Evolutionary conservation across 2,888 invertebrate genomes (phyloP).

Genomic region (Acrobasis suavella): DNA sequence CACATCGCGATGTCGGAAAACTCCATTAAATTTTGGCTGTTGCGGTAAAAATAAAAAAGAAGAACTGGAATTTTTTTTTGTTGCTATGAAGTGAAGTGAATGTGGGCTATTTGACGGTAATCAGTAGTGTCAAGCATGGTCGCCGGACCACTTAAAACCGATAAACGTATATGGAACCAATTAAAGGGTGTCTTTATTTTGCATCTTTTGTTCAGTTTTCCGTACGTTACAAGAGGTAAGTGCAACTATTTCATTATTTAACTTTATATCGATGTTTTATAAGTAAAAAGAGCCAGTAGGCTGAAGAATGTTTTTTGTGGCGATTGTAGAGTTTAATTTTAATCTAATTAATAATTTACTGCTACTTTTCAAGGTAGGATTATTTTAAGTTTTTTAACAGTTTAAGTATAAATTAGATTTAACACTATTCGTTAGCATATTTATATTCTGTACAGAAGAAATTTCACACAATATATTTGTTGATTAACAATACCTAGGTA

Average conservation of each 20-base stretch:
- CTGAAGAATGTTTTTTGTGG: too few relatives aligned
- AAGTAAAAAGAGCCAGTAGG: too few relatives aligned
- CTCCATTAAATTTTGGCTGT: slow-evolving; percentile 33
- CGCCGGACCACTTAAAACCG: slow-evolving; percentile 67
- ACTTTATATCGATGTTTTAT: not conserved
- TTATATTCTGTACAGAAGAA: too few relatives aligned
- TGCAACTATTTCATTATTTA: slow-evolving; percentile 24
- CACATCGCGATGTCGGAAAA: slow-evolving; percentile 70
- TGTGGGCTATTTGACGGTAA: slow-evolving; percentile 56
- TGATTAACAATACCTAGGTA: too few relatives aligned
- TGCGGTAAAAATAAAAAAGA: slow-evolving; percentile 18
- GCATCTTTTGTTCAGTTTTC: slow-evolving; percentile 65
- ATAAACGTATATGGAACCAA: slow-evolving; percentile 71
- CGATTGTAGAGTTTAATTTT: too few relatives aligned
- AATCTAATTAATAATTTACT: too few relatives aligned
- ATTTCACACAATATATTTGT: too few relatives aligned
- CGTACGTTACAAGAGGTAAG: slow-evolving; percentile 63
- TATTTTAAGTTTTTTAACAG: too few relatives aligned
- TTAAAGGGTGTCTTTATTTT: slow-evolving; percentile 67
- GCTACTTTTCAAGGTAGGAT: too few relatives aligned
- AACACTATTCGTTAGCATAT: too few relatives aligned
- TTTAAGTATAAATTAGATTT: too few relatives aligned
- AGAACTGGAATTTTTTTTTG: slow-evolving; percentile 25
- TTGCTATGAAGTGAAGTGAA: slow-evolving; percentile 49
- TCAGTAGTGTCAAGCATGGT: slow-evolving; percentile 73